Conservation (phyloP, 2,888 invertebrate genomes). For the Oasisia sp. region DNA sequence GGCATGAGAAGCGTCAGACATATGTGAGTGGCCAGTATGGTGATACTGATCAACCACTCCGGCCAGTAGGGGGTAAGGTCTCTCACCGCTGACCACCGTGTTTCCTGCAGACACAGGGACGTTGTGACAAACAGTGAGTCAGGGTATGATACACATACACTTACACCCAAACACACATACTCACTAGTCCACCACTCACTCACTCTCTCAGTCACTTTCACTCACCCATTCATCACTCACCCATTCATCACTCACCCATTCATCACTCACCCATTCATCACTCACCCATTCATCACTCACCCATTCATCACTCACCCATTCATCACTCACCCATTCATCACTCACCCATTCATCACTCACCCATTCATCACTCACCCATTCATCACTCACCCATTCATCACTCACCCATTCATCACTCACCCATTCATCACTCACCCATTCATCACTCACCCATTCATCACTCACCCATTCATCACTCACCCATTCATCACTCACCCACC, state of each 20-base stretch:
- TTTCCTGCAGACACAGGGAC: background rate
- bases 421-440: no score
- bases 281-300: background rate
- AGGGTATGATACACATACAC: background rate
- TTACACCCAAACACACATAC: background rate
- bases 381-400: no score
- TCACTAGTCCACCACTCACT: background rate
- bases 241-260: background rate
- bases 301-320: no score
- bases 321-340: no score
- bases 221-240: background rate
- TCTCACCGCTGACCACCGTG: constrained; percentile 49
- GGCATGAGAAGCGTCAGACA: constrained; percentile 78
- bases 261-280: background rate
- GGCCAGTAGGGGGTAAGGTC: constrained; percentile 68
- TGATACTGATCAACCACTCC: constrained; percentile 77
- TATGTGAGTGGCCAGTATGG: constrained; percentile 75
- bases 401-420: no score
- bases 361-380: no score
- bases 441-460: no score
- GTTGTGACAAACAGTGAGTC: background rate
- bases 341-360: no score
- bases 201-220: background rate
- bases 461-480: no score
- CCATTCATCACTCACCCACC: no score